Evolutionary conservation across 2,113 vertebrate genomes (phyloP).

Genomic region (Lagopus muta): DNA sequence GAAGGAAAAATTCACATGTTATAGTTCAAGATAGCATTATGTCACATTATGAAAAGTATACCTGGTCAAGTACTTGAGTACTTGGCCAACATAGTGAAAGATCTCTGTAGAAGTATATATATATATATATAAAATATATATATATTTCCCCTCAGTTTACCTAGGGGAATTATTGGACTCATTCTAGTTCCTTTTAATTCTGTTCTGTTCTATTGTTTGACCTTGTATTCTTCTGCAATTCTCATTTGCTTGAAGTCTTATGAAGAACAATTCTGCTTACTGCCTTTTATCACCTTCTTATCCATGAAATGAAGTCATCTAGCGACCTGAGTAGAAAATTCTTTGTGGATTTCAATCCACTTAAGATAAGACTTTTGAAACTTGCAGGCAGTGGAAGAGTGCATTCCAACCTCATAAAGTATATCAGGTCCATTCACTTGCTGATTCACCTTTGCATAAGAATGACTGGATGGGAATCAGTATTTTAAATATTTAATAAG

Average conservation of each 20-base stretch:
- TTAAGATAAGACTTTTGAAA: not conserved
- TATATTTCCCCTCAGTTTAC: not conserved
- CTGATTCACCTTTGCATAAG: not conserved
- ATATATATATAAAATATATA: too few species aligned
- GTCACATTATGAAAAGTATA: not conserved
- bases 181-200: not conserved
- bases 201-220: not conserved
- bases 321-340: not conserved
- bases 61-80: not conserved
- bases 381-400: not conserved
- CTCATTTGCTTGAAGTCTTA: not conserved
- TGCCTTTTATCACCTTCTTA: not conserved
- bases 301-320: not conserved
- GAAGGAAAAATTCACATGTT: accelerated
- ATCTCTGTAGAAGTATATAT: too few species aligned
- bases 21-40: not conserved
- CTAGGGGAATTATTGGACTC: not conserved
- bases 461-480: not conserved
- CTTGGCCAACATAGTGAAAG: not conserved
- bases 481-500: not conserved
- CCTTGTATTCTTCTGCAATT: not conserved
- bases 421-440: not conserved
- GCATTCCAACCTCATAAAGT: not conserved
- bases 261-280: not conserved
- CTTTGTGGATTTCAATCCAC: not conserved